phyloP scores from a whole-genome alignment of 2,888 invertebrate genomes.

The Horisme vitalbata region DNA sequence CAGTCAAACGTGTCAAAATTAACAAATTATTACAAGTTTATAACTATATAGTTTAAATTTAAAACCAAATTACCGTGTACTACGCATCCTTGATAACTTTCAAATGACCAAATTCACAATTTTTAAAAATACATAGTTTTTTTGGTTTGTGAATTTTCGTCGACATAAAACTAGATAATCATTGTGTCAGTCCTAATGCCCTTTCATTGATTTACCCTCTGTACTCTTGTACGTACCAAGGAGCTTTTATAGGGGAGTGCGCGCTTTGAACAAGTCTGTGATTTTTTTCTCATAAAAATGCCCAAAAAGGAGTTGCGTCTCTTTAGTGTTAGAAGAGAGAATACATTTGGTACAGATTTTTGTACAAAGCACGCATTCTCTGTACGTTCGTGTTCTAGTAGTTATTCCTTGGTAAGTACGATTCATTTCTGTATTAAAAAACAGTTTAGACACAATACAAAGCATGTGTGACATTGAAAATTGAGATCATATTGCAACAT shows the following conservation, averaged over 20 bases:
- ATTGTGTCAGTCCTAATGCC: conserved; percentile 50
- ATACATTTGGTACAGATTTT: too few species aligned
- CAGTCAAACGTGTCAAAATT: conserved; percentile 70
- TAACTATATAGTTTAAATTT: conserved; percentile 56
- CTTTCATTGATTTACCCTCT: conserved; percentile 25
- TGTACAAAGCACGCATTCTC: too few species aligned
- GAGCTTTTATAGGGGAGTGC: too few species aligned
- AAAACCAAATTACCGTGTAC: conserved; percentile 75
- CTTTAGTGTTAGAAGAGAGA: too few species aligned
- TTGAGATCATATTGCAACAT: conserved; percentile 81
- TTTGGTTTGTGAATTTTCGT: conserved; percentile 69
- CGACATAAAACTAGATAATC: conserved; percentile 65
- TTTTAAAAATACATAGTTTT: too few species aligned
- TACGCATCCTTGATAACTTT: conserved; percentile 37
- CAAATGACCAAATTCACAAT: conserved; percentile 35
- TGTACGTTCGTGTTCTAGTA: too few species aligned
- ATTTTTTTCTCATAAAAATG: too few species aligned
- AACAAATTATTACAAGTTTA: conserved; percentile 66
- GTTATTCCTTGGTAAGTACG: too few species aligned
- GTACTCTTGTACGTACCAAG: not conserved
- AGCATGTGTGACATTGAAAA: conserved; percentile 72
- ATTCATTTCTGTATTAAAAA: conserved; percentile 16
- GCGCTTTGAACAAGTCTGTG: too few species aligned
- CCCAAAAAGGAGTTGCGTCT: too few species aligned
- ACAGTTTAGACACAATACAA: conserved; percentile 57